Evolutionary conservation across 2,797 vertebrate species (phyloP).

Genomic region (Hyperoplus lanceolatus): DNA sequence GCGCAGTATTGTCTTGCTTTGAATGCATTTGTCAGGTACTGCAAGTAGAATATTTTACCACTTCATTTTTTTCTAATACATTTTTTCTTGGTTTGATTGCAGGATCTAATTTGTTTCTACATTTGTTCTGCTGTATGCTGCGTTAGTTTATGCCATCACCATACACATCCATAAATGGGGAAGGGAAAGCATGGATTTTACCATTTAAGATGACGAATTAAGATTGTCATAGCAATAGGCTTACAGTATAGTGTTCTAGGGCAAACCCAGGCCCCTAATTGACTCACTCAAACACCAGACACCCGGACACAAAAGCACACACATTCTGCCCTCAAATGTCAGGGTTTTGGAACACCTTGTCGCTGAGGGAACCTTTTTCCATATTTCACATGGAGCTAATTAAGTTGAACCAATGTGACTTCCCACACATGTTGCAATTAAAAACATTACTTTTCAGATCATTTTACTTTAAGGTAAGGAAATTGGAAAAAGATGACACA

Average conservation of each 20-base stretch:
- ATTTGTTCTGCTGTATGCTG: not conserved
- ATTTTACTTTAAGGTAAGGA: not conserved
- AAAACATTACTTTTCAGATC: conserved; percentile 13
- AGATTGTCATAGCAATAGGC: not conserved
- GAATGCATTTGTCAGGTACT: not conserved
- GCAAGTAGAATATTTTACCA: not conserved
- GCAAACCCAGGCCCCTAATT: not conserved
- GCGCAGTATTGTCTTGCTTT: not conserved
- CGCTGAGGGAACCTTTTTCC: not conserved
- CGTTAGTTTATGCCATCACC: not conserved
- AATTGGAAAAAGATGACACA: conserved; percentile 5
- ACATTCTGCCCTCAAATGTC: conserved; percentile 29
- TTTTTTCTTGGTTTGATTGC: not conserved
- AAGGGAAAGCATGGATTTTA: not conserved
- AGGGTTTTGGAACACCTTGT: conserved; percentile 16
- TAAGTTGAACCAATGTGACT: conserved; percentile 27
- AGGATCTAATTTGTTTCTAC: not conserved
- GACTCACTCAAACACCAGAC: not conserved
- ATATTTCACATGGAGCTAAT: conserved; percentile 28
- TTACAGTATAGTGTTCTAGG: not conserved
- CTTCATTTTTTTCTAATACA: not conserved
- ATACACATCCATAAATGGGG: not conserved
- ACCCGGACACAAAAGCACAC: not conserved
- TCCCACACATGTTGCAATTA: conserved; percentile 32
- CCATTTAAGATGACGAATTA: not conserved